Conservation (phyloP, 2,888 invertebrate species). For the Lasioglossum morio region DNA sequence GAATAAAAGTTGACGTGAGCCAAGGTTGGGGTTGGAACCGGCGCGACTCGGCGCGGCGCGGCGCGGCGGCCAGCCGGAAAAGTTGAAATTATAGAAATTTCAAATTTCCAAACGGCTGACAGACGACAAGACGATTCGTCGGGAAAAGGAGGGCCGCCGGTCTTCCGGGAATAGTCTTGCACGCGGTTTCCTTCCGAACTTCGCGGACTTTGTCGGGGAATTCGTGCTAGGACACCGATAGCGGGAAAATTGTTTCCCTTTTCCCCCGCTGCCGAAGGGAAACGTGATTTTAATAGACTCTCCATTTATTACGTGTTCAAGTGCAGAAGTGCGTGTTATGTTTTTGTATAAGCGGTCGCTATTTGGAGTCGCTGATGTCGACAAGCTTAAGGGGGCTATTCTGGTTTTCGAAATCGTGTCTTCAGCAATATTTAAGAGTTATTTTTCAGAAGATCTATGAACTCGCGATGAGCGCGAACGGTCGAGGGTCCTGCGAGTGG, state of each 20-base stretch:
- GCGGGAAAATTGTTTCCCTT: slow-evolving; percentile 7
- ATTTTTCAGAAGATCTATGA: too few relatives aligned
- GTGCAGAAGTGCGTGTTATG: too few relatives aligned
- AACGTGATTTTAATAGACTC: neutral
- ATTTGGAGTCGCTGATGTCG: too few relatives aligned
- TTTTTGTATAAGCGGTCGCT: too few relatives aligned
- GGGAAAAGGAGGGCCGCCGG: neutral
- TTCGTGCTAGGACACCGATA: neutral
- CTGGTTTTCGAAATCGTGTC: too few relatives aligned
- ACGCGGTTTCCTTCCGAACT: neutral
- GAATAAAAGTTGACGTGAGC: slow-evolving; percentile 69
- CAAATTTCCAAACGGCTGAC: slow-evolving; percentile 71
- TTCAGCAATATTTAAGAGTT: too few relatives aligned
- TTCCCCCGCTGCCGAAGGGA: neutral
- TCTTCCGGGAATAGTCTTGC: slow-evolving; percentile 6
- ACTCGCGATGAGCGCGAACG: neutral
- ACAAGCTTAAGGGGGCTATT: too few relatives aligned
- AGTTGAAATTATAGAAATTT: slow-evolving; percentile 80
- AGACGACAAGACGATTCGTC: slow-evolving; percentile 54
- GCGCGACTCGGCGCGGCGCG: slow-evolving; percentile 19
- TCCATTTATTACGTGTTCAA: neutral
- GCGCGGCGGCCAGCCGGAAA: slow-evolving; percentile 62
- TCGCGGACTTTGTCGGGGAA: neutral
- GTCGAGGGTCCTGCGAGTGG: neutral
- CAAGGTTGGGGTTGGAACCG: slow-evolving; percentile 17